Evolutionary conservation across 1,140 invertebrate genomes (phyloP), one percentile per base, ranked within the genome.

Genomic region (Drosophila melanogaster): DNA sequence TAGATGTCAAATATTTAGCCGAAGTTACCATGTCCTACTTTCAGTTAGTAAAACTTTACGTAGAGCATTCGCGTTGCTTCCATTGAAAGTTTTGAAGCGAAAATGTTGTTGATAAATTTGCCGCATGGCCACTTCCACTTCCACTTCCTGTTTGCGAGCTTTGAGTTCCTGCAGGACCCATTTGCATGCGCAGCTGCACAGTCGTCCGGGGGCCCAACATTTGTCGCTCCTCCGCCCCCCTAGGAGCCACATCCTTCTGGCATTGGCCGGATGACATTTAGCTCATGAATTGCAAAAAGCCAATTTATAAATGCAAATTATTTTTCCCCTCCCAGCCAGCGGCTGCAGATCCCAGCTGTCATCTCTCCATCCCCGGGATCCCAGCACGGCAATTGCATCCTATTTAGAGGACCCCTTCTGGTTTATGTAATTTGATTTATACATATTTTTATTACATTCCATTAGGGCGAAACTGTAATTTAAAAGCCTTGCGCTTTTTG

Each of bases 231-330:
- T 17, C 15, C n/a, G 10, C 11, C 15, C 38, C n/a, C 0, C 11
- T 7, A 14, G n/a, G 37, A 12, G 30, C 62, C 49, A 46, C 41
- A 67, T 70, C 62, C 66, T 30, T 17, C 24, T 17, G 22, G 24
- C 64, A 69, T 56, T 70, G 67, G 50, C 64, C 51, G 67, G 64
- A 57, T 70, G 84, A 79, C 79, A 83, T 79, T 89, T 84, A 75
- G 72, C 85, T 84, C 79, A 89, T 87, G 84, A 87, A 87, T 87
- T 89, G 84, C 85, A 84, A 89, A 89, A 85, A 90, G 85, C 84
- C 84, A 89, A 89, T 89, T 89, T 89, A 89, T 85, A 90, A 90
- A 89, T 89, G 84, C 84, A 89, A 89, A 89, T 90, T 77, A 80
- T 73, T 90, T 89, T 4, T 4, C 41, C 41, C 10, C 41, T 70